Evolutionary conservation across 2,888 invertebrate genomes (phyloP).

Genomic region (Myopa tessellatipennis): DNA sequence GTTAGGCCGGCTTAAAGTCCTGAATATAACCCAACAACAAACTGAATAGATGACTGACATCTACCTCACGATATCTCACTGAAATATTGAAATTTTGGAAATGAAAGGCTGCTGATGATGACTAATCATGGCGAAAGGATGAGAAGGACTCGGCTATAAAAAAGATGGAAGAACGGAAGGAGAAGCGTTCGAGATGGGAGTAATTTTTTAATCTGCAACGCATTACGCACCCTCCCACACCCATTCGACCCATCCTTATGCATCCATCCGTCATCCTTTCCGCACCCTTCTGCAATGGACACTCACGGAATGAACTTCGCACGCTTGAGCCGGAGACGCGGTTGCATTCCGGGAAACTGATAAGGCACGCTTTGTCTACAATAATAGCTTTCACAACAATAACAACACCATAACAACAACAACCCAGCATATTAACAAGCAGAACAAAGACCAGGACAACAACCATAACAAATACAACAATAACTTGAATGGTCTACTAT

Average conservation of each 20-base stretch:
- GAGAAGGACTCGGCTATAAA: no score
- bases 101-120: no score
- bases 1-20: no score
- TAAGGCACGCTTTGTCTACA: slow-evolving; percentile 36
- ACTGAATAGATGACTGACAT: no score
- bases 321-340: slow-evolving; percentile 2
- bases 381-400: slow-evolving; percentile 6
- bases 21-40: no score
- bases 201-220: no score
- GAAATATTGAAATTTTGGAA: no score
- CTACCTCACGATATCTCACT: no score
- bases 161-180: no score
- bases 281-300: not conserved
- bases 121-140: not conserved
- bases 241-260: not conserved
- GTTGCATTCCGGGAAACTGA: slow-evolving; percentile 34
- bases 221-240: no score
- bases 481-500: slow-evolving; percentile 3
- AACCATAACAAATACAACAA: not conserved
- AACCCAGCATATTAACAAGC: not conserved
- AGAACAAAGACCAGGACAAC: slow-evolving; percentile 5
- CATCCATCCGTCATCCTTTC: not conserved
- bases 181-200: no score
- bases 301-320: not conserved
- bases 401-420: not conserved